Base-by-base conservation (phyloP, 2,888 invertebrate species). In the Caenorhabditis auriculariae region DNA sequence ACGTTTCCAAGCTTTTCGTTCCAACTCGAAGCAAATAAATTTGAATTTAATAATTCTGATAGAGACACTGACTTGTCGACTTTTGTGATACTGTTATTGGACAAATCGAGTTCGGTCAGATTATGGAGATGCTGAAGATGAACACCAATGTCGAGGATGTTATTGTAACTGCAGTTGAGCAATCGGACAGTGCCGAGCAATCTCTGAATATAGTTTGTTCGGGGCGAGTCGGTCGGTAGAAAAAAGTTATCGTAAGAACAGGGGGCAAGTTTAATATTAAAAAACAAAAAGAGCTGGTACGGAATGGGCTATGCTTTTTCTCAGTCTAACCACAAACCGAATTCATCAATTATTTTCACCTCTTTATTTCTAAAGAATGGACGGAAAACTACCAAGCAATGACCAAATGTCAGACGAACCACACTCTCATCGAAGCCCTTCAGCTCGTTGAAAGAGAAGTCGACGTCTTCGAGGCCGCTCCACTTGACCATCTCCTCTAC, bases 1-100 rank as follows among this genome's bases (percentile, higher is more conserved):
- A 95, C 87, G 83, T 93, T 93, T 5, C 93, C 93, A 57, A 95
- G 86, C 88, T 0, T 90, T 88, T 29, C 93, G 83, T 75, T 90
- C 89, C 19, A 95, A 85, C 49, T 88, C 84, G n/a, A 59, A 46
- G 35, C 19, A 26, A 37, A 17, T 37, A 26, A 23, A 9, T 88
- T 87, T 28, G 93, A 83, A 4, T 50, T 51, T 32, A 43, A 42
- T 43, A 19, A 39, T 52, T 26, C 24, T 24, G 37, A 26, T 6
- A 39, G 35, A n/a, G 17, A 52, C 26, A 42, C 59, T 89, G 87
- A 87, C 80, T 89, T 87, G 38, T 83, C 79, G 28, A 83, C 72
- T 4, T 87, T 82, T 0, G 85, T 82, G 72, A 91, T 89, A 42
- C 87, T 85, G 84, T 93, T 94, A 78, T 89, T 88, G 0, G 90